Base-by-base conservation (phyloP, 2,797 vertebrate species). In the Dipus sagitta region DNA sequence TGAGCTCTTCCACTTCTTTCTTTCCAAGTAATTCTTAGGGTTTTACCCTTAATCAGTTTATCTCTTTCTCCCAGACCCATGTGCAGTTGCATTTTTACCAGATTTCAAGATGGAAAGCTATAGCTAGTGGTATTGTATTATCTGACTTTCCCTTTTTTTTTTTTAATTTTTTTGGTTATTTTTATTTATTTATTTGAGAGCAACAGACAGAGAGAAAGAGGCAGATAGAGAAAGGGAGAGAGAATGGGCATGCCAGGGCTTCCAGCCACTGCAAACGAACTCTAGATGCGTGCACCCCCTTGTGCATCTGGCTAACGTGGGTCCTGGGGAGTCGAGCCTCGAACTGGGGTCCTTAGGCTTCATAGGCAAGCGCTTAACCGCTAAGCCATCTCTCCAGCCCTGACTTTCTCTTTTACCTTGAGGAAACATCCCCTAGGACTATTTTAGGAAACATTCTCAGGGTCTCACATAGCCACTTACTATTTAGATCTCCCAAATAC, bases 381-480 rank as follows among this genome's bases (percentile, higher is more conserved):
- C n/a, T n/a, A n/a, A n/a, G n/a, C n/a, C n/a, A n/a, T n/a, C n/a
- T n/a, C n/a, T n/a, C n/a, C n/a, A n/a, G n/a, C n/a, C n/a, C 12
- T 80, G 38, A 68, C 67, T 92, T 91, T 77, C 24, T 54, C 60
- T 89, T 67, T 54, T 24, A 80, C 72, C 30, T 75, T 89, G 72
- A 89, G 23, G 38, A 74, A 38, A 14, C 58, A 52, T 23, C 76
- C 15, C 7, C 12, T 52, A 28, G 18, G 7, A 58, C 9, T 86
- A 74, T 42, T 15, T 76, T 72, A 81, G 38, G 82, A 62, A 92
- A 67, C 23, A 70, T 42, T 47, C 78, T 81, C 28, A 28, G n/a
- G 62, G 54, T 76, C n/a, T 64, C 28, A 80, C 3, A 17, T 32
- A 95, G 9, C 15, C 32, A n/a, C 47, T 8, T 47, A 75, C 52